Conservation (phyloP, 2,797 vertebrate genomes). For the Gymnoscopelus braueri region DNA sequence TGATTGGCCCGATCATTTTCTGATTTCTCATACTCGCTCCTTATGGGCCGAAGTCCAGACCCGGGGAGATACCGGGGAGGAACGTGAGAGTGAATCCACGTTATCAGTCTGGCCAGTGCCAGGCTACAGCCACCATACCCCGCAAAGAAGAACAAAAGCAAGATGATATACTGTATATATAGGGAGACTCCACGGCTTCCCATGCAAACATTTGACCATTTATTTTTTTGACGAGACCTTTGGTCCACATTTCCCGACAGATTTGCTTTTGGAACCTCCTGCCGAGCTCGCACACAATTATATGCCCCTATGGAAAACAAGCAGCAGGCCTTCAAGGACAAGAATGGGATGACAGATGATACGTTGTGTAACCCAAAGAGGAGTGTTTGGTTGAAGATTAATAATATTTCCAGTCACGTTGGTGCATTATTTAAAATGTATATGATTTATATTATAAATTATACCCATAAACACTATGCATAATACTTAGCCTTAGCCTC, state of each 20-base stretch:
- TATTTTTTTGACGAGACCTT: slow-evolving; percentile 14
- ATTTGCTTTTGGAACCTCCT: slow-evolving; percentile 9
- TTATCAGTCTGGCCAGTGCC: too few species aligned
- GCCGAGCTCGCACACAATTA: background rate
- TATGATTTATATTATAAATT: too few species aligned
- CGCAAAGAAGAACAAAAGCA: too few species aligned
- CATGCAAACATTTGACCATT: slow-evolving; percentile 23
- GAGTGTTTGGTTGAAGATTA: background rate
- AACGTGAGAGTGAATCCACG: too few species aligned
- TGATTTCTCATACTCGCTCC: too few species aligned
- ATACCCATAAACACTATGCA: too few species aligned
- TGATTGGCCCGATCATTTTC: too few species aligned
- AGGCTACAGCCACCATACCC: too few species aligned
- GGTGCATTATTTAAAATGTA: background rate
- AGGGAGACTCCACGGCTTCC: slow-evolving; percentile 16
- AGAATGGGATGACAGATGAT: slow-evolving; percentile 5
- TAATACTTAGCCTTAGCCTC: background rate
- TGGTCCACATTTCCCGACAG: slow-evolving; percentile 7
- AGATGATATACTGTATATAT: background rate
- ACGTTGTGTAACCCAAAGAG: slow-evolving; percentile 20
- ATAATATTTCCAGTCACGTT: background rate
- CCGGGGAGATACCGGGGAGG: too few species aligned
- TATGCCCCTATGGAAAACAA: background rate
- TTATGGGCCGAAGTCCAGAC: too few species aligned
- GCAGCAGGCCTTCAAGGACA: background rate